phyloP scores from a whole-genome alignment of 2,797 vertebrate species.

The Enteromius mattozi region DNA sequence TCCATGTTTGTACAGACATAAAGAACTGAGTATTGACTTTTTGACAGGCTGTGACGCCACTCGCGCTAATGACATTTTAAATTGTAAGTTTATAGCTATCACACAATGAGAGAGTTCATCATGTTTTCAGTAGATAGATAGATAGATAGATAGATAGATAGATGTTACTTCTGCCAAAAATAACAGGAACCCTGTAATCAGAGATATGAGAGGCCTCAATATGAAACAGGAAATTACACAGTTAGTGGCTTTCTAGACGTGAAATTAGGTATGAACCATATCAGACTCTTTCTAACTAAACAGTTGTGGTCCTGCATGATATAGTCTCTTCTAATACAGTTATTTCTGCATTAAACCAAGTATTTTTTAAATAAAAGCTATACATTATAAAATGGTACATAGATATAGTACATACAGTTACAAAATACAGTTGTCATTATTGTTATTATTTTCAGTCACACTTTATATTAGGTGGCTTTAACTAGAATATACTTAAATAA shows the following conservation, averaged over 20 bases:
- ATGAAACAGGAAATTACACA: slow-evolving; percentile 82
- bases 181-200: slow-evolving; percentile 77
- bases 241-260: slow-evolving; percentile 78
- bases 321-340: neutral
- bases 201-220: slow-evolving; percentile 75
- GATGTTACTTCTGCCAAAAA: slow-evolving; percentile 59
- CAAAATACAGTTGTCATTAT: neutral
- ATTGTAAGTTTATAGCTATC: slow-evolving; percentile 82
- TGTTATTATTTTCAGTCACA: neutral
- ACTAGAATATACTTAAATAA: too few species aligned
- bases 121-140: slow-evolving; percentile 78
- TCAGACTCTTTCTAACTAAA: slow-evolving; percentile 78
- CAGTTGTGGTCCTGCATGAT: slow-evolving; percentile 47
- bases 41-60: slow-evolving; percentile 81
- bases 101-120: slow-evolving; percentile 75
- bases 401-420: neutral
- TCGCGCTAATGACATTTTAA: slow-evolving; percentile 83
- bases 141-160: neutral
- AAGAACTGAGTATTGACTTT: slow-evolving; percentile 84
- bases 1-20: slow-evolving; percentile 83
- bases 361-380: neutral
- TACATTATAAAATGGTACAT: neutral
- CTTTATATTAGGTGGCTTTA: too few species aligned
- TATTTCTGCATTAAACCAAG: neutral
- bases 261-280: slow-evolving; percentile 76